Percentiles rank a stretch among this genome's conserved stretches.
Evolutionary conservation across 1,140 invertebrate genomes (phyloP).

Genomic region (Drosophila kohkoa): DNA sequence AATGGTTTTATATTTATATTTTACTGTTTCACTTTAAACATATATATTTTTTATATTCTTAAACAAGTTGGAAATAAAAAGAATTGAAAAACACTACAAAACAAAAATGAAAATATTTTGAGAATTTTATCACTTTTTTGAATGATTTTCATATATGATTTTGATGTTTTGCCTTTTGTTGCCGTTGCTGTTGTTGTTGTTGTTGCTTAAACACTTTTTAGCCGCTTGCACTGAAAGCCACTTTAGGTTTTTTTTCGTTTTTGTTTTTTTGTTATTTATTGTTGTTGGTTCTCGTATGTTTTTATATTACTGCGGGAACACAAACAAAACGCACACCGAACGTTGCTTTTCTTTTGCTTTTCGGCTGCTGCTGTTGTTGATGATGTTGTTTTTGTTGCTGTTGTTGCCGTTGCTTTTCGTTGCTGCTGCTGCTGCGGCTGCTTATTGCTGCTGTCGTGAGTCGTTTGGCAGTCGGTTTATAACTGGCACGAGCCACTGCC

Average conservation of each 20-base stretch:
- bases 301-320: conserved; percentile 43
- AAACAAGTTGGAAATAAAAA: not conserved
- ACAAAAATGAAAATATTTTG: conserved; percentile 3
- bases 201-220: conserved; percentile 42
- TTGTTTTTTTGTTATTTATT: conserved; percentile 29
- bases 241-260: conserved; percentile 27
- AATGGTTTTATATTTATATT: not conserved
- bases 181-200: conserved; percentile 19
- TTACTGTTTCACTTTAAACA: not conserved
- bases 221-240: conserved; percentile 33
- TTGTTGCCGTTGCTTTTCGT: conserved; percentile 43
- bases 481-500: conserved; percentile 80
- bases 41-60: not conserved
- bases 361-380: conserved; percentile 52
- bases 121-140: conserved; percentile 11
- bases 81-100: conserved; percentile 9
- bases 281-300: conserved; percentile 23
- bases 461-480: conserved; percentile 81
- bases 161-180: conserved; percentile 36
- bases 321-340: conserved; percentile 52
- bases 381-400: conserved; percentile 47
- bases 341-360: conserved; percentile 72
- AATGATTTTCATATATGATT: conserved; percentile 4
- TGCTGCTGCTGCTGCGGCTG: conserved; percentile 46
- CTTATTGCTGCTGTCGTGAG: conserved; percentile 55